Base-by-base conservation (phyloP, 2,113 vertebrate genomes). In the Larimichthys crocea region DNA sequence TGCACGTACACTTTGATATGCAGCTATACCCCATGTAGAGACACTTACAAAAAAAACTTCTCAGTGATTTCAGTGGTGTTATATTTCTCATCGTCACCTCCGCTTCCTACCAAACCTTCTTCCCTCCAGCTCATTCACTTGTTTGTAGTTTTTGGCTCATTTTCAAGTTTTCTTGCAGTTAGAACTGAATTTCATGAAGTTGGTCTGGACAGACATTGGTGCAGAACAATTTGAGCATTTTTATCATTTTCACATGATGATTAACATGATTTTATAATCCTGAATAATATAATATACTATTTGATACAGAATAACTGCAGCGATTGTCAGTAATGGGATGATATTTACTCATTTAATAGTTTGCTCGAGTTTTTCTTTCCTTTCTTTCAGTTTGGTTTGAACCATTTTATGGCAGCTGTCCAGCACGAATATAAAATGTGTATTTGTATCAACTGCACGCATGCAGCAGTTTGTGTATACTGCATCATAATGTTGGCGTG, bases 91-190 rank as follows among this genome's bases (percentile, higher is more conserved):
- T 73, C 2, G 0, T 81, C 46, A 56, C 57, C 71, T 60, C 46
- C 9, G 24, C 59, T 55, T 72, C 66, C 66, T 29, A 65, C 70
- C 22, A 74, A 84, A 76, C 8, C 24, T 31, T n/a, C 52, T 29
- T 73, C 55, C 75, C 56, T 73, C 10, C 65, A 49, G 72, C 67
- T 82, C 61, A 56, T 73, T 71, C 60, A 46, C 2, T 85, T 49
- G 14, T 64, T 79, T 78, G 52, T 57, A 50, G 62, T 76, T 72
- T 81, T 57, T 83, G 63, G 42, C 55, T 67, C 0, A 0, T 68
- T 49, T 29, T 44, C 44, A 82, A 55, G 24, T 15, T 24, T 35
- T 56, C 31, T 76, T 17, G 55, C 35, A 50, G 59, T 55, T 60
- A 59, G 79, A 85, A 74, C 26, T 65, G 8, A 26, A 52, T 82